A percentile compares a stretch with the other conserved stretches of the same genome.
phyloP scores from a whole-genome alignment of 53 echinoderm and acorn worm species.

The Astropecten irregularis region DNA sequence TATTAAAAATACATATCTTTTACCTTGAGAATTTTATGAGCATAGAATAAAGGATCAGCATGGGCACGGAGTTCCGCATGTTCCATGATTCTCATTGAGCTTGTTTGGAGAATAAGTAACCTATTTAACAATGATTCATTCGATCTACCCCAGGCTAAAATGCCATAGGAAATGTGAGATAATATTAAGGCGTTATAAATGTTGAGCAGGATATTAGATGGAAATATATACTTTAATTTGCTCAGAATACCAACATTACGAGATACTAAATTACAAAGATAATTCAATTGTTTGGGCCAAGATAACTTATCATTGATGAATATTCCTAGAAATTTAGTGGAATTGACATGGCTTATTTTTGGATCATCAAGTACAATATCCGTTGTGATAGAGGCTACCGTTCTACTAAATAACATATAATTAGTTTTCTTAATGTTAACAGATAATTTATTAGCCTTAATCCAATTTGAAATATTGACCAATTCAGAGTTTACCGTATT shows the following conservation, averaged over 20 bases:
- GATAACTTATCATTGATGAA: background rate
- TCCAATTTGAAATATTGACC: background rate
- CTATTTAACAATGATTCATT: background rate
- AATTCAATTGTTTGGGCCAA: background rate
- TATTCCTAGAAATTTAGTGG: background rate
- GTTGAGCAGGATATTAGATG: background rate
- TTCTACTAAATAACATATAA: conserved; percentile 8
- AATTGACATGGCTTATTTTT: background rate
- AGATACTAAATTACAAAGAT: conserved; percentile 11
- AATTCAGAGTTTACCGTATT: background rate
- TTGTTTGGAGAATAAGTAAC: background rate
- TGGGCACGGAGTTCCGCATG: background rate
- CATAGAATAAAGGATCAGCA: conserved; percentile 1
- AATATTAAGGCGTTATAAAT: conserved; percentile 16
- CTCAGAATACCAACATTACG: conserved; percentile 25
- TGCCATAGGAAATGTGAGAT: conserved; percentile 8
- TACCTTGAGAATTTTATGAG: background rate
- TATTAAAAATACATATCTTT: conserved; percentile 7
- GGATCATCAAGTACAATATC: background rate
- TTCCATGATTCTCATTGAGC: background rate
- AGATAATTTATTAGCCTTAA: background rate
- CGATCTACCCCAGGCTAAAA: background rate
- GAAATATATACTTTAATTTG: conserved; percentile 16
- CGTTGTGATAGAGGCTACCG: too few species aligned
- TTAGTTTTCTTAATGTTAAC: conserved; percentile 7